phyloP scores from a whole-genome alignment of 2,888 invertebrate species.

The Brachynemurus nebulosus region DNA sequence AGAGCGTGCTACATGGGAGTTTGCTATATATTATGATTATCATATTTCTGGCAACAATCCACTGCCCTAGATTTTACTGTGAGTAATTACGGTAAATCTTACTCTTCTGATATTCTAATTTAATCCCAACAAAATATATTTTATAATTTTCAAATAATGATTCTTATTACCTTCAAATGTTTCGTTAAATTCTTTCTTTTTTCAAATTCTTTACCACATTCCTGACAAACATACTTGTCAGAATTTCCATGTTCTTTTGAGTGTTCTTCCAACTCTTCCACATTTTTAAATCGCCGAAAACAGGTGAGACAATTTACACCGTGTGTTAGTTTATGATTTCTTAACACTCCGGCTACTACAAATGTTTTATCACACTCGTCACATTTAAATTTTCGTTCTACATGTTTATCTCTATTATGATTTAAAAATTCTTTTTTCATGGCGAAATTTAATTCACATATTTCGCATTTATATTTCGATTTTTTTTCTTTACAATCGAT shows the following conservation, averaged over 20 bases:
- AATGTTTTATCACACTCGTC: slow-evolving; percentile 5
- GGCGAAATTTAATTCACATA: background rate
- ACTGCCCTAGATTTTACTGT: too few relatives aligned
- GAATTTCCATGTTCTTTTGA: slow-evolving; percentile 17
- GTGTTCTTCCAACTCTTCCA: slow-evolving; percentile 10
- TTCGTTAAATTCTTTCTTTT: slow-evolving; percentile 17
- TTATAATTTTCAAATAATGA: too few relatives aligned
- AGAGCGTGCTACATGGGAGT: too few relatives aligned
- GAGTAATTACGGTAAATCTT: too few relatives aligned
- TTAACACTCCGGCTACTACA: slow-evolving; percentile 1
- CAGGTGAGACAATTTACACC: slow-evolving; percentile 4
- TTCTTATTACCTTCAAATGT: slow-evolving; percentile 19
- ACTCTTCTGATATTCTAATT: too few relatives aligned
- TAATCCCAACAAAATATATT: too few relatives aligned
- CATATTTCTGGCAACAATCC: too few relatives aligned
- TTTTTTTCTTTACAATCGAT: background rate
- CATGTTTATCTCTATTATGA: background rate
- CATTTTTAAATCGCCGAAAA: background rate
- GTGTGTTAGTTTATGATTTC: slow-evolving; percentile 5
- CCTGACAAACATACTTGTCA: slow-evolving; percentile 17
- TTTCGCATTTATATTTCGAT: background rate
- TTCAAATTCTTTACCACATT: slow-evolving; percentile 21
- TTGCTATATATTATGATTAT: too few relatives aligned
- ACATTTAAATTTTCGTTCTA: slow-evolving; percentile 4
- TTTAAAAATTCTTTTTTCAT: background rate